These are phyloP conservation scores for Electrophaes corylata DNA, from an alignment of 2,888 invertebrate species.

Conservation along the genomic window DNA sequence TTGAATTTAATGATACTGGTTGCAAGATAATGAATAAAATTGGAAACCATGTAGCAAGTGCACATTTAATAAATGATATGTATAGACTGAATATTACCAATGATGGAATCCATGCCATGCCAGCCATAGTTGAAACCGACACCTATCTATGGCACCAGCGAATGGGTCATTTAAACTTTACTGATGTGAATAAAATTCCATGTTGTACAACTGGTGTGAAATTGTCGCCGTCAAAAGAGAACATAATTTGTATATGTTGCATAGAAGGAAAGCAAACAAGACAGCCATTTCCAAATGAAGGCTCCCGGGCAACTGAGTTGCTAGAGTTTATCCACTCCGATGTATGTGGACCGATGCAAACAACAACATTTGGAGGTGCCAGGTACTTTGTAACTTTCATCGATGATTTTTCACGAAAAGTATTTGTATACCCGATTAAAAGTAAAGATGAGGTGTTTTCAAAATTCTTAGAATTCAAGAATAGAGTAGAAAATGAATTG, in stretches of 20 bases:
- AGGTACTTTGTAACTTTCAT: background rate
- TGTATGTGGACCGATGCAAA: background rate
- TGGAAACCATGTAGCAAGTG: background rate
- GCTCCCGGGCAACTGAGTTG: slow-evolving; percentile 5
- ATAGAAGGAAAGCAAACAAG: slow-evolving; percentile 9
- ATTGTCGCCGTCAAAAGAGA: background rate
- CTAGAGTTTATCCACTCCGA: slow-evolving; percentile 1
- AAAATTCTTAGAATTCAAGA: background rate
- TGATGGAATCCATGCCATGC: background rate
- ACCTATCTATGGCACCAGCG: too few species aligned
- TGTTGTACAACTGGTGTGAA: background rate
- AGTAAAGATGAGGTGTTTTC: background rate
- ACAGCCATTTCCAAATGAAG: slow-evolving; percentile 5
- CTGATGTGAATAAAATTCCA: background rate
- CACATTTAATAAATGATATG: background rate
- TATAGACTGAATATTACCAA: background rate
- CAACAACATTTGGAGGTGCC: background rate
- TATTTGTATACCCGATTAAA: background rate
- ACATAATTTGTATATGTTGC: slow-evolving; percentile 2
- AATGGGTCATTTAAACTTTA: background rate
- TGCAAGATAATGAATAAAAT: background rate
- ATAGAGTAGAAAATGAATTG: background rate
- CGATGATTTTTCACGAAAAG: background rate
- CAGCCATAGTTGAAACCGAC: too few species aligned
- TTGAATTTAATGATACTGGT: background rate